Evolutionary conservation across 2,113 vertebrate genomes (phyloP).

Genomic region (Pelusios castaneus): DNA sequence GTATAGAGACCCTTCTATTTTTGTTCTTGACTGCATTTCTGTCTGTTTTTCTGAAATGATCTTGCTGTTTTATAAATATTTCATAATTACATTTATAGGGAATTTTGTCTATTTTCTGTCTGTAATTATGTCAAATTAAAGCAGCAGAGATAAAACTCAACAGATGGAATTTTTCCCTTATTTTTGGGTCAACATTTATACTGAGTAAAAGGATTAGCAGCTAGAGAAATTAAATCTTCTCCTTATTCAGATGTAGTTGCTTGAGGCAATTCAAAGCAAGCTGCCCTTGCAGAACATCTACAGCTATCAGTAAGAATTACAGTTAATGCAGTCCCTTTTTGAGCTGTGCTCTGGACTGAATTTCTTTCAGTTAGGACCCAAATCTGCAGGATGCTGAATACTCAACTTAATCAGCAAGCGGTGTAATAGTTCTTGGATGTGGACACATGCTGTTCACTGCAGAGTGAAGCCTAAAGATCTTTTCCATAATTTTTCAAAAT

Average conservation of each 20-base stretch:
- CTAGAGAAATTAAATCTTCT: neutral
- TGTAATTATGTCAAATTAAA: slow-evolving; percentile 49
- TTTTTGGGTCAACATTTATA: slow-evolving; percentile 31
- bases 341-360: neutral
- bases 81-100: neutral
- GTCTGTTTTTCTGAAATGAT: slow-evolving; percentile 7
- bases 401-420: neutral
- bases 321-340: neutral
- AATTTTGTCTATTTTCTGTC: slow-evolving; percentile 8
- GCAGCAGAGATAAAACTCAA: slow-evolving; percentile 13
- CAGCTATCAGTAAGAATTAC: neutral
- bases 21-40: neutral
- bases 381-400: neutral
- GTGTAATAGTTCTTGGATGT: neutral
- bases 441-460: neutral
- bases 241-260: slow-evolving; percentile 8
- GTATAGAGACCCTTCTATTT: neutral
- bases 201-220: neutral
- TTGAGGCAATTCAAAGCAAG: neutral
- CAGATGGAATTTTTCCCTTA: slow-evolving; percentile 11
- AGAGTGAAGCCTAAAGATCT: neutral
- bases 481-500: neutral
- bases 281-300: neutral
- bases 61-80: neutral
- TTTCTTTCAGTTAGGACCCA: neutral